These are phyloP conservation scores for Temnothorax unifasciatus DNA, from an alignment of 2,888 invertebrate species.

Conservation along the genomic window DNA sequence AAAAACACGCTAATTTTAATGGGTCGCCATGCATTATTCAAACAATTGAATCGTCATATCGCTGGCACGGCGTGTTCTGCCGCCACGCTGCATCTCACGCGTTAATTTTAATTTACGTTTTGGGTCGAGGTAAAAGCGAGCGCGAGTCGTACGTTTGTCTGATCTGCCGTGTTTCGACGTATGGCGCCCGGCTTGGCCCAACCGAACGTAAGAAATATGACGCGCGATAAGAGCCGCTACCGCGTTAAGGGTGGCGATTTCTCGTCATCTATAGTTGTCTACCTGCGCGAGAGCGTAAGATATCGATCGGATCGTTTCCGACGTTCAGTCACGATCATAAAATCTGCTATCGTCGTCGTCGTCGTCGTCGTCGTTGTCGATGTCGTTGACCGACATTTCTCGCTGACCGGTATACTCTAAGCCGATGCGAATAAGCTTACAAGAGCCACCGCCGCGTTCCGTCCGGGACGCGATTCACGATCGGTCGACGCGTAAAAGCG, in stretches of 20 bases:
- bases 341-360: slow-evolving; percentile 30
- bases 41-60: slow-evolving; percentile 18
- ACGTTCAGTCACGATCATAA: slow-evolving; percentile 8
- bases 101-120: background rate
- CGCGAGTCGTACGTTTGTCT: background rate
- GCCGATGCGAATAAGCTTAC: slow-evolving; percentile 34
- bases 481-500: slow-evolving; percentile 54
- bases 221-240: slow-evolving; percentile 4
- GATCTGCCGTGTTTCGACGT: background rate
- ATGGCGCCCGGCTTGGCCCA: background rate
- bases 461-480: slow-evolving; percentile 38
- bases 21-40: slow-evolving; percentile 42
- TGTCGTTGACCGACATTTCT: slow-evolving; percentile 29
- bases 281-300: slow-evolving; percentile 11
- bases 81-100: background rate
- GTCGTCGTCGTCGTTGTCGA: slow-evolving; percentile 9
- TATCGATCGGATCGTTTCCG: slow-evolving; percentile 39
- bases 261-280: slow-evolving; percentile 4
- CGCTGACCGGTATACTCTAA: slow-evolving; percentile 27
- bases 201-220: background rate
- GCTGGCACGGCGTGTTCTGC: background rate
- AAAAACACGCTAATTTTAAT: slow-evolving; percentile 41
- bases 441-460: background rate
- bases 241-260: slow-evolving; percentile 16
- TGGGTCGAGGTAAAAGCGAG: background rate